Base-by-base conservation (phyloP, 2,797 vertebrate genomes). In the Darevskia nairensis region DNA sequence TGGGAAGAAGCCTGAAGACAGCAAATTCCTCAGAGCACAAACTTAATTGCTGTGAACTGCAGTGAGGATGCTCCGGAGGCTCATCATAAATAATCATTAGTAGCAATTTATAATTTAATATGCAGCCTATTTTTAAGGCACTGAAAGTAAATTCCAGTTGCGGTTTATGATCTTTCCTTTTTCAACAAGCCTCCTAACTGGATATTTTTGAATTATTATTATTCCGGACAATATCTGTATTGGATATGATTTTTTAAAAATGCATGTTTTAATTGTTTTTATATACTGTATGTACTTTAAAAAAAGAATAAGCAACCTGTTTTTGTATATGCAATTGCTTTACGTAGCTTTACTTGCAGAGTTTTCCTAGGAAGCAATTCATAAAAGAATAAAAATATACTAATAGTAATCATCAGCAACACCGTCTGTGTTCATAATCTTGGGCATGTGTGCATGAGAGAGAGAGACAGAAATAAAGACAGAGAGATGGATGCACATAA, bases 71-170 rank as follows among this genome's bases (percentile, higher is more conserved):
- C 89, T 64, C 25, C 77, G 8, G 0, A 69, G 6, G 0, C 86
- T 94, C 89, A 50, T 89, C 85, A 89, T 93, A 86, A 92, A 90
- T 91, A 85, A 90, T 89, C 81, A 94, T 95, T 89, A 93, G 90
- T 79, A n/a, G 80, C 90, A 93, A 92, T 95, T 94, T 94, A 89
- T 6, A 84, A 88, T 92, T 93, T 93, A 88, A 93, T 94, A 88
- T 88, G 91, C 89, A 92, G 68, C 83, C 92, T 92, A 1, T 71
- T 69, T 79, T 78, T 55, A 69, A 66, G 75, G 19, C 27, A 77
- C 76, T 79, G 46, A 32, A 84, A 81, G 88, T 91, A 93, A 94
- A 91, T 93, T 90, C 82, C 86, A 64, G 89, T 84, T 1, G 0
- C 27, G 59, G 41, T 32, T 84, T 84, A 75, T 41, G 68, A 79